Conservation (phyloP, 2,888 invertebrate species). For the Cheilosia variabilis region DNA sequence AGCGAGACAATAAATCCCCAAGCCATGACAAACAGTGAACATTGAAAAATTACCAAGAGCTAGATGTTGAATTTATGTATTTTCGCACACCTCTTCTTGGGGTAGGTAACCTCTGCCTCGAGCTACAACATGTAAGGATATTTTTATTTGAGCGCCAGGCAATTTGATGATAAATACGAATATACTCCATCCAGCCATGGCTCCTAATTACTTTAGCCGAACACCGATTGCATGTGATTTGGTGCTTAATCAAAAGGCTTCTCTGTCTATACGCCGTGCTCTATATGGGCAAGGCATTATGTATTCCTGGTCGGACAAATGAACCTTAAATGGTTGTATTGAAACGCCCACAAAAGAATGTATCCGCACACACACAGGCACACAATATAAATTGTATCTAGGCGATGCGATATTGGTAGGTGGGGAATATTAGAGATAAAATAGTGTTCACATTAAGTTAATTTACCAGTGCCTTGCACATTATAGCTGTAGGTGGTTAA, state of each 20-base stretch:
- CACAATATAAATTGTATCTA: slow-evolving; percentile 18
- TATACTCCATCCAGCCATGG: slow-evolving; percentile 61
- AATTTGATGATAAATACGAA: slow-evolving; percentile 67
- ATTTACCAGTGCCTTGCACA: slow-evolving; percentile 51
- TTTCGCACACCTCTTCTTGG: slow-evolving; percentile 17
- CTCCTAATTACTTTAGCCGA: slow-evolving; percentile 74
- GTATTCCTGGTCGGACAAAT: slow-evolving; percentile 54
- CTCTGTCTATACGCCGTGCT: slow-evolving; percentile 12
- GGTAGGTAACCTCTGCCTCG: not conserved
- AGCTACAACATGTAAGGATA: slow-evolving; percentile 1
- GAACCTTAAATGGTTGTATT: slow-evolving; percentile 65
- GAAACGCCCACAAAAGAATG: slow-evolving; percentile 62
- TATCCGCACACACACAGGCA: slow-evolving; percentile 1
- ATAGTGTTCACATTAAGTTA: slow-evolving; percentile 60
- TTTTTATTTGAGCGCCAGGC: slow-evolving; percentile 27
- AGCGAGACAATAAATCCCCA: slow-evolving; percentile 49
- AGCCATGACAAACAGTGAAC: slow-evolving; percentile 56
- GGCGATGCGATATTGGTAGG: not conserved
- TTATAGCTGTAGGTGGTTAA: slow-evolving; percentile 40
- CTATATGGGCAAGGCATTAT: slow-evolving; percentile 27
- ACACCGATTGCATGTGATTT: slow-evolving; percentile 75
- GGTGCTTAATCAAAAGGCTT: slow-evolving; percentile 71
- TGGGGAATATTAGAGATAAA: slow-evolving; percentile 48
- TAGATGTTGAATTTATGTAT: slow-evolving; percentile 51
- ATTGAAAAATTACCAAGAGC: slow-evolving; percentile 61